Conservation (phyloP, 2,888 invertebrate species). For the Pseudococcus viburni region DNA sequence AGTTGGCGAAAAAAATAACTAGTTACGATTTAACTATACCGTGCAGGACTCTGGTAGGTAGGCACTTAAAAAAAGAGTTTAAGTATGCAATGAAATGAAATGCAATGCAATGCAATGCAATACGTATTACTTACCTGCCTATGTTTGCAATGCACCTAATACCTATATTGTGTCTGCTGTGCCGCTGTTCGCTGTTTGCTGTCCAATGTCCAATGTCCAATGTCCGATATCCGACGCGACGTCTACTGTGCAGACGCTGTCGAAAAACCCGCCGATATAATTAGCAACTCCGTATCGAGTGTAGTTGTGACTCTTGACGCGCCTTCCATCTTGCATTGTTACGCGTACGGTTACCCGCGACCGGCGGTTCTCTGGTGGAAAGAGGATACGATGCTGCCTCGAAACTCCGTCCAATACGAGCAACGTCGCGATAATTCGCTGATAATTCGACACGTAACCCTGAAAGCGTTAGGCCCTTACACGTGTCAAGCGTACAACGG, state of each 20-base stretch:
- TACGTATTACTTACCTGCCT: too few relatives aligned
- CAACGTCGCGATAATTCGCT: slow-evolving; percentile 83
- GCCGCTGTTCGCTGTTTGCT: too few relatives aligned
- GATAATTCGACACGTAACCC: slow-evolving; percentile 79
- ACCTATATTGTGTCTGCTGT: too few relatives aligned
- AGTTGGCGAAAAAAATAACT: too few relatives aligned
- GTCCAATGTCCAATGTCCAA: too few relatives aligned
- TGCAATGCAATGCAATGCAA: too few relatives aligned
- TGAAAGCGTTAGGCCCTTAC: slow-evolving; percentile 86
- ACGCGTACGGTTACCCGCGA: slow-evolving; percentile 85
- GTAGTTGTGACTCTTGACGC: slow-evolving; percentile 81
- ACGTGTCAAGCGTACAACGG: slow-evolving; percentile 93
- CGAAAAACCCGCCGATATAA: slow-evolving; percentile 76
- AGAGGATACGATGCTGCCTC: slow-evolving; percentile 82
- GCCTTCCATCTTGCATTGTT: slow-evolving; percentile 82
- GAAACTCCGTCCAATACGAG: slow-evolving; percentile 78
- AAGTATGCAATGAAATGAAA: too few relatives aligned
- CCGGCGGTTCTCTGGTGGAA: slow-evolving; percentile 90
- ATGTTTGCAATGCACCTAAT: too few relatives aligned
- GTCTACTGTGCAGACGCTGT: slow-evolving; percentile 69
- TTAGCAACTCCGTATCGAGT: slow-evolving; percentile 78
- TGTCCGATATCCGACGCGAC: too few relatives aligned
- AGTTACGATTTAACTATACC: too few relatives aligned
- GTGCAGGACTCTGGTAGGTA: too few relatives aligned
- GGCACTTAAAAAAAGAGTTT: too few relatives aligned